Evolutionary conservation across 2,888 invertebrate species (phyloP).

Genomic region (Camponotus fellah): DNA sequence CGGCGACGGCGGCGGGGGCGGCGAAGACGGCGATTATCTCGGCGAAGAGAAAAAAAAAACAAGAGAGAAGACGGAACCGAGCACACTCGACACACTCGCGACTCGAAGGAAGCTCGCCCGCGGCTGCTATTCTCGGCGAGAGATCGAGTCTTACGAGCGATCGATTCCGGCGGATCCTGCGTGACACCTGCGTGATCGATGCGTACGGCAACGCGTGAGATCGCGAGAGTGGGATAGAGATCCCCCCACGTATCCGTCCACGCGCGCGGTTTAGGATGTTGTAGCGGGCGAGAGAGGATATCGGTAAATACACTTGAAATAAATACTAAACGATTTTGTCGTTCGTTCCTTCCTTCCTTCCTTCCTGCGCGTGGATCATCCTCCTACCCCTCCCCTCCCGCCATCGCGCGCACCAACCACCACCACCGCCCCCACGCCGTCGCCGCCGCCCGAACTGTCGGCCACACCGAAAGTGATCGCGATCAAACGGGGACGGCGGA

Average conservation of each 20-base stretch:
- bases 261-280: constrained; percentile 16
- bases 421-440: constrained; percentile 55
- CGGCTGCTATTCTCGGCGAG: neutral
- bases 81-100: constrained; percentile 71
- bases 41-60: constrained; percentile 61
- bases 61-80: constrained; percentile 51
- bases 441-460: constrained; percentile 54
- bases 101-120: no score
- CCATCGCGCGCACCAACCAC: constrained; percentile 53
- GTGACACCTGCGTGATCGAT: constrained; percentile 33
- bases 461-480: constrained; percentile 61
- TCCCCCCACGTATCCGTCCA: no score
- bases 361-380: constrained; percentile 55
- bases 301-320: constrained; percentile 54
- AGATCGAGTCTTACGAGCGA: constrained; percentile 32
- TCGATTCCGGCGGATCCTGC: constrained; percentile 36
- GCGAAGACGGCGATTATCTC: constrained; percentile 67
- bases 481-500: constrained; percentile 54
- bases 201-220: neutral
- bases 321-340: constrained; percentile 56
- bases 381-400: constrained; percentile 50
- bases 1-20: neutral
- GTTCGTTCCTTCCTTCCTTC: constrained; percentile 53
- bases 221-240: neutral
- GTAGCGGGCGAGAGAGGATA: constrained; percentile 38